phyloP scores from a whole-genome alignment of 2,888 invertebrate species.

The Rhagophthalmus giganteus region DNA sequence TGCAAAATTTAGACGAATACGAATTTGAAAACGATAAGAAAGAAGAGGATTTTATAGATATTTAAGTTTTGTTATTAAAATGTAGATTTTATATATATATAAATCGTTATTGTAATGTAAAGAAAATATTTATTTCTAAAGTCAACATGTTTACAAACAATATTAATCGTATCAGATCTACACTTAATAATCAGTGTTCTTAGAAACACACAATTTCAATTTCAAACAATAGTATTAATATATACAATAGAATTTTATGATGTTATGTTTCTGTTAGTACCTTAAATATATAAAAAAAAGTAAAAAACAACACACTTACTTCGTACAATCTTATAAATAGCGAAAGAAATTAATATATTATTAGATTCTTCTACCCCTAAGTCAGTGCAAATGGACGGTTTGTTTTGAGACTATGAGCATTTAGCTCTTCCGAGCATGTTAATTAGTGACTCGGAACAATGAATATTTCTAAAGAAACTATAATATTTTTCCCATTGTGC shows the following conservation, averaged over 20 bases:
- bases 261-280: slow-evolving; percentile 1
- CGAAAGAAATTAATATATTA: slow-evolving; percentile 19
- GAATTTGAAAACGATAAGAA: not conserved
- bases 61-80: no score
- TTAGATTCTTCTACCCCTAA: slow-evolving; percentile 18
- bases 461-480: no score
- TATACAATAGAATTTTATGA: slow-evolving; percentile 17
- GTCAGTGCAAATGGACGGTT: slow-evolving; percentile 50
- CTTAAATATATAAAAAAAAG: slow-evolving; percentile 13
- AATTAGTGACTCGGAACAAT: no score
- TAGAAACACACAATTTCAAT: slow-evolving; percentile 5
- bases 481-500: no score
- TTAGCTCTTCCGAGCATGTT: slow-evolving; percentile 22
- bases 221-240: slow-evolving; percentile 4
- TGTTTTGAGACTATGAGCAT: slow-evolving; percentile 48
- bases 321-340: slow-evolving; percentile 12
- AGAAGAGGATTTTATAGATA: slow-evolving; percentile 1
- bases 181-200: no score
- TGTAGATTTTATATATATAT: no score
- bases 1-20: no score
- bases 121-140: slow-evolving; percentile 45
- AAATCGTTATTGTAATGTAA: no score
- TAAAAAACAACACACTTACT: slow-evolving; percentile 9
- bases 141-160: slow-evolving; percentile 50
- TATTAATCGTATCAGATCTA: slow-evolving; percentile 17